Base-by-base conservation (phyloP, 2,797 vertebrate species). In the Orientallactaga sibirica region DNA sequence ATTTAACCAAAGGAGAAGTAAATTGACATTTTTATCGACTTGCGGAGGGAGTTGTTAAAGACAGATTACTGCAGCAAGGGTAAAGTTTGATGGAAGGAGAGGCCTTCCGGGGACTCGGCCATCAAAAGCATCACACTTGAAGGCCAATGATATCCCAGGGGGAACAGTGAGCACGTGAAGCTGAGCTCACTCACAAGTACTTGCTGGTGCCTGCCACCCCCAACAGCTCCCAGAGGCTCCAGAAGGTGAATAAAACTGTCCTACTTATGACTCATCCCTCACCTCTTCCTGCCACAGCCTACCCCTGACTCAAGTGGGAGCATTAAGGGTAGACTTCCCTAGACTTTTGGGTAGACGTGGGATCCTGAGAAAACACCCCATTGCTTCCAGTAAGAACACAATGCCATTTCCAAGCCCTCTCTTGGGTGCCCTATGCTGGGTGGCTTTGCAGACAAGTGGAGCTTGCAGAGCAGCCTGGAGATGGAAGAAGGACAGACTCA, bases 1-100 rank as follows among this genome's bases (percentile, higher is more conserved):
- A 97, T 97, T 97, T 93, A 95, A 97, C 95, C 95, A 96, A 98
- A 98, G 96, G 96, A 97, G 96, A 94, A 95, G 80, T 96, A 96
- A 98, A 96, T 48, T 95, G 98, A 94, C 96, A 94, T 48, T 48
- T 41, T 92, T 97, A 97, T 97, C 97, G 97, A 92, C 97, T 98
- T 87, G 78, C 94, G 97, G 95, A 19, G 94, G 96, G 95, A 97
- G 92, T 94, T 98, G 95, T 97, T 98, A 90, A 20, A 96, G 92
- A 96, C 90, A 96, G 97, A 97, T 98, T 96, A 96, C 80, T 94
- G 78, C 27, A 48, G 81, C 94, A 97, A 98, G 93, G 95, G 85
- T 97, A 94, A 3, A 0, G 2, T 91, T 90, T 91, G 95, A 94
- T 25, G 29, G 91, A 15, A 58, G 55, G 14, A 93, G 75, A 86